A percentile compares a stretch with the other conserved stretches of the same genome.
phyloP scores from a whole-genome alignment of 2,797 vertebrate species.

The Enteromius trimaculatus region DNA sequence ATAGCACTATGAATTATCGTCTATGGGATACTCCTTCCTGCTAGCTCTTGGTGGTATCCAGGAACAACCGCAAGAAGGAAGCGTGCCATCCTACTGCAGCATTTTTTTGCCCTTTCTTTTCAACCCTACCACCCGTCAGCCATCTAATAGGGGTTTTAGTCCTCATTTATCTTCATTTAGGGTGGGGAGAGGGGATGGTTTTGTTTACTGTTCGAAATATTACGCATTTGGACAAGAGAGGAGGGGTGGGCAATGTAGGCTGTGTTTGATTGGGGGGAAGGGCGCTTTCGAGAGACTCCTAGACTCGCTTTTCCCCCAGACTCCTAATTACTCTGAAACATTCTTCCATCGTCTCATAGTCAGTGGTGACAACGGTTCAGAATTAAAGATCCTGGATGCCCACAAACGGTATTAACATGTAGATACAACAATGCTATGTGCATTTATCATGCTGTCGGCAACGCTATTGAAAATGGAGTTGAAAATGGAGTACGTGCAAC shows the following conservation, averaged over 20 bases:
- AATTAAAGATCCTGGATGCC: constrained; percentile 39
- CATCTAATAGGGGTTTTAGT: constrained; percentile 67
- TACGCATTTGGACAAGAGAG: constrained; percentile 52
- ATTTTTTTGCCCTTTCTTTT: constrained; percentile 50
- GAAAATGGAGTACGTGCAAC: constrained; percentile 68
- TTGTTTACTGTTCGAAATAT: constrained; percentile 71
- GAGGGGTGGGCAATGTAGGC: constrained; percentile 60
- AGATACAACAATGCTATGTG: constrained; percentile 43
- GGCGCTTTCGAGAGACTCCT: constrained; percentile 58
- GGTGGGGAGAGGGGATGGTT: constrained; percentile 63
- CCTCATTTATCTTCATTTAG: constrained; percentile 74
- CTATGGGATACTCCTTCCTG: constrained; percentile 59
- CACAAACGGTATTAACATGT: constrained; percentile 52
- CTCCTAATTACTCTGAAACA: constrained; percentile 67
- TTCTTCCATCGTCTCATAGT: constrained; percentile 58
- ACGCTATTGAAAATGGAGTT: constrained; percentile 62
- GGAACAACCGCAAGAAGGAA: constrained; percentile 8
- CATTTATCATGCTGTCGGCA: constrained; percentile 60
- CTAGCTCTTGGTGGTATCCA: constrained; percentile 39
- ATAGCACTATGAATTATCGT: constrained; percentile 67
- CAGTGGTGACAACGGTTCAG: constrained; percentile 41
- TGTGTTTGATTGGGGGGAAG: constrained; percentile 67
- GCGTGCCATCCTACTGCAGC: constrained; percentile 46
- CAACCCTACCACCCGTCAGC: constrained; percentile 62
- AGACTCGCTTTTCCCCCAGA: constrained; percentile 55